phyloP scores from a whole-genome alignment of 2,888 invertebrate species.

The Caenorhabditis japonica region DNA sequence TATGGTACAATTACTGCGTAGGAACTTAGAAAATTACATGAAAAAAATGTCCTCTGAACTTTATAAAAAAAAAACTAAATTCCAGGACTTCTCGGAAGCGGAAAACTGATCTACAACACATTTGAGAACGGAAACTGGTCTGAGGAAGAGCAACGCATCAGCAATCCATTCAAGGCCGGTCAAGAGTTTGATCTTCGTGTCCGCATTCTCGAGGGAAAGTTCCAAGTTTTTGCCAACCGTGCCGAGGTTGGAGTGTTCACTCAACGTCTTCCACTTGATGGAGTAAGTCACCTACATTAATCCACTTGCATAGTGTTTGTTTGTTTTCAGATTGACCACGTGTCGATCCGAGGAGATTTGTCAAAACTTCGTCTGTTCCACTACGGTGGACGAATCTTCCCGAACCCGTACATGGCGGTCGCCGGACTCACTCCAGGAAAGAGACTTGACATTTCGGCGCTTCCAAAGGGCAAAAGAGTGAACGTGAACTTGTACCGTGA shows the following conservation, averaged over 20 bases:
- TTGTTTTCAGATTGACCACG: slow-evolving; percentile 70
- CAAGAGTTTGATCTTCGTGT: slow-evolving; percentile 75
- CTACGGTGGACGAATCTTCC: slow-evolving; percentile 75
- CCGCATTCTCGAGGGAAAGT: slow-evolving; percentile 73
- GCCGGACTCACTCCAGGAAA: slow-evolving; percentile 74
- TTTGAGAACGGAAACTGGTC: slow-evolving; percentile 75
- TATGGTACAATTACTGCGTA: too few relatives aligned
- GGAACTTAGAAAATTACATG: too few relatives aligned
- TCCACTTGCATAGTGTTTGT: too few relatives aligned
- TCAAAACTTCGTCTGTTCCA: slow-evolving; percentile 73
- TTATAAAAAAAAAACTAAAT: slow-evolving; percentile 1
- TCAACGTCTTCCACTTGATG: slow-evolving; percentile 70
- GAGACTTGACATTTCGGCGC: slow-evolving; percentile 73
- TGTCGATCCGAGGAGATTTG: slow-evolving; percentile 75
- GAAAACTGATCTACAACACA: slow-evolving; percentile 75
- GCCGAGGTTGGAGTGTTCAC: slow-evolving; percentile 74
- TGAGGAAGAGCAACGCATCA: slow-evolving; percentile 74
- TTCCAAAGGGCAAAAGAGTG: slow-evolving; percentile 74
- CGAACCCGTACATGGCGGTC: slow-evolving; percentile 74
- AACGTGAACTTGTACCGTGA: slow-evolving; percentile 75
- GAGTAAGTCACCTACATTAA: slow-evolving; percentile 61
- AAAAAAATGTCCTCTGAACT: too few relatives aligned
- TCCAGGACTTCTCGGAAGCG: slow-evolving; percentile 54
- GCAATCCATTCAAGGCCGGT: slow-evolving; percentile 73
- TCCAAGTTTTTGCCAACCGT: slow-evolving; percentile 76